phyloP scores from a whole-genome alignment of 2,797 vertebrate species.

The Salarias fasciatus region DNA sequence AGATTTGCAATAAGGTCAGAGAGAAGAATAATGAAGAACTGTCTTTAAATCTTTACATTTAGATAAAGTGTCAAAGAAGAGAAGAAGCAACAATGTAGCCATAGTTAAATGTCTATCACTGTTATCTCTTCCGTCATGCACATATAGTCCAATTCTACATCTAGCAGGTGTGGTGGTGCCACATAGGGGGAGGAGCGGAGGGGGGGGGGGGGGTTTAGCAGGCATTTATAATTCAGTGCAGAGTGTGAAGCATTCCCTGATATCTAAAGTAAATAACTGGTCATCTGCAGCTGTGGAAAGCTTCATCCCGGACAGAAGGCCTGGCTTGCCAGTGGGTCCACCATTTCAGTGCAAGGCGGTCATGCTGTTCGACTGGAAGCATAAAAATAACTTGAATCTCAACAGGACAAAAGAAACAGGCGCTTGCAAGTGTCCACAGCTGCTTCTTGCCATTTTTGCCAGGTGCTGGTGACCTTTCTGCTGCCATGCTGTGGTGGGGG shows the following conservation, averaged over 20 bases:
- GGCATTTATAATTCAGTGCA: constrained; percentile 74
- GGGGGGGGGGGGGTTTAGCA: constrained; percentile 60
- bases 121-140: constrained; percentile 73
- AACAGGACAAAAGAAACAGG: constrained; percentile 58
- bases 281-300: constrained; percentile 63
- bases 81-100: constrained; percentile 18
- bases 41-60: constrained; percentile 37
- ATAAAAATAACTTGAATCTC: constrained; percentile 56
- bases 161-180: constrained; percentile 57
- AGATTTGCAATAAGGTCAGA: background rate
- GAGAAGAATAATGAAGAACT: constrained; percentile 16
- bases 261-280: constrained; percentile 73
- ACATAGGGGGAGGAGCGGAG: constrained; percentile 20
- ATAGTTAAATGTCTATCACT: constrained; percentile 33
- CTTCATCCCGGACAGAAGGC: constrained; percentile 63
- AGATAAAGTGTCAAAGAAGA: constrained; percentile 21
- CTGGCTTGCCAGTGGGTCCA: constrained; percentile 58
- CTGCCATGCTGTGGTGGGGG: constrained; percentile 65
- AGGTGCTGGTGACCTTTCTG: constrained; percentile 53
- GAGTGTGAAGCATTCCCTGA: constrained; percentile 76
- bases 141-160: constrained; percentile 52
- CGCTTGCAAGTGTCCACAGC: constrained; percentile 72
- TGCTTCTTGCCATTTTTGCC: constrained; percentile 54
- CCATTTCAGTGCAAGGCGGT: constrained; percentile 79
- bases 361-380: constrained; percentile 79